Base-by-base conservation (phyloP, 2,797 vertebrate genomes). In the Staurois parvus region DNA sequence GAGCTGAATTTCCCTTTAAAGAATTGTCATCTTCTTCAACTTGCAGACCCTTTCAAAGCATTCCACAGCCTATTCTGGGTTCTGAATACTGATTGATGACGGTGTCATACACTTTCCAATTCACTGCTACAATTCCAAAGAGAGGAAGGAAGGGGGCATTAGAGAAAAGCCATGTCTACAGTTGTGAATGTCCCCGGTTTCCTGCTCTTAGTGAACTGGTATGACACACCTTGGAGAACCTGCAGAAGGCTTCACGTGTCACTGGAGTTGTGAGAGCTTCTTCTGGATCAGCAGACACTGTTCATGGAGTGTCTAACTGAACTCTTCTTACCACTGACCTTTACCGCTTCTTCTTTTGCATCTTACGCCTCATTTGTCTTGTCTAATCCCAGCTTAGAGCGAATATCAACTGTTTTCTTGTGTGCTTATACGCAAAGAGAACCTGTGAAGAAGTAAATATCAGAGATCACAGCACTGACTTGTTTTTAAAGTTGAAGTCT, bases 181-280 rank as follows among this genome's bases (percentile, higher is more conserved):
- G 37, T 85, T 48, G 37, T 62, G 45, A 76, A 76, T 76, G n/a
- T 30, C 72, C 28, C n/a, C 11, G 21, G 64, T 67, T 76, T 85
- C 84, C 79, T 81, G 79, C 76, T 67, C 72, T 70, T 73, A 72
- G 78, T 70, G 72, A 76, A 76, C 72, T 45, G 76, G 66, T 72
- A 28, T 70, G 64, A 68, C 79, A 72, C 84, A 85, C 66, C 32
- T 62, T 62, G 59, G 45, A 81, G 37, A 85, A 70, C 67, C 34
- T 42, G 69, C 37, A 81, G 72, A 72, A 81, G 72, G 48, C 79
- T 70, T 76, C 62, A 81, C 72, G 84, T 79, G 78, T 85, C 84
- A 85, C 26, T 76, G 66, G 52, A 45, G 37, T 3, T 81, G 66
- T 74, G 62, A 85, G 30, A 70, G 69, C 56, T 73, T 73, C 45